Evolutionary conservation across 2,888 invertebrate genomes (phyloP).

Genomic region (Dryococelus australis): DNA sequence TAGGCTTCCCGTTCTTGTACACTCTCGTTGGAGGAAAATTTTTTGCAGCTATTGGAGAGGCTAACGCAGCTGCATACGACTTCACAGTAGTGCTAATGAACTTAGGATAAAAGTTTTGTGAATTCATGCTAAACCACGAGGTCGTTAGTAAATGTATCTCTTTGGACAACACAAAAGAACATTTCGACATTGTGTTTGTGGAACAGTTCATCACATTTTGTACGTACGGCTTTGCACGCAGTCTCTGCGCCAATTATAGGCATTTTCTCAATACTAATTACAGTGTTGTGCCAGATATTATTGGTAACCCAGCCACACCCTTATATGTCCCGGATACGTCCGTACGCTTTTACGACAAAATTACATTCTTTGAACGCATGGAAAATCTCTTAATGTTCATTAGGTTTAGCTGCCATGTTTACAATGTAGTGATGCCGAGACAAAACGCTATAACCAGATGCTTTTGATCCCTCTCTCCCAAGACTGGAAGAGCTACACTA

Average conservation of each 20-base stretch:
- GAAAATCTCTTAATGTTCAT: no score
- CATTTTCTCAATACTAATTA: slow-evolving; percentile 53
- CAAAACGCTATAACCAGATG: no score
- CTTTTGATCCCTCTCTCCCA: no score
- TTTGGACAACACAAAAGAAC: neutral
- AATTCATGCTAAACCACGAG: no score
- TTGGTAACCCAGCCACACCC: slow-evolving; percentile 55
- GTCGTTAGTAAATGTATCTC: no score
- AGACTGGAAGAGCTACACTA: no score
- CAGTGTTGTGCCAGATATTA: slow-evolving; percentile 50
- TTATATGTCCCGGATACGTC: slow-evolving; percentile 54
- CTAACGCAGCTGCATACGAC: neutral
- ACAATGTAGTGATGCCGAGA: no score
- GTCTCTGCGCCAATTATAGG: slow-evolving; percentile 62
- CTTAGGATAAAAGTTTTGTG: no score
- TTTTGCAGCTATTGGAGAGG: neutral
- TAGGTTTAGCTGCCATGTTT: no score
- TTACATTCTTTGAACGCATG: no score
- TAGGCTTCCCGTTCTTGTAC: slow-evolving; percentile 32
- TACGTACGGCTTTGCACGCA: slow-evolving; percentile 37
- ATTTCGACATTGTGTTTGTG: slow-evolving; percentile 65
- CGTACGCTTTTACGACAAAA: slow-evolving; percentile 49
- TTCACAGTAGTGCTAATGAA: no score
- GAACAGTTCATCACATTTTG: slow-evolving; percentile 59
- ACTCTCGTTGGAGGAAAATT: slow-evolving; percentile 4